Base-by-base conservation (phyloP, 1,140 invertebrate genomes). In the Telenomus remus region DNA sequence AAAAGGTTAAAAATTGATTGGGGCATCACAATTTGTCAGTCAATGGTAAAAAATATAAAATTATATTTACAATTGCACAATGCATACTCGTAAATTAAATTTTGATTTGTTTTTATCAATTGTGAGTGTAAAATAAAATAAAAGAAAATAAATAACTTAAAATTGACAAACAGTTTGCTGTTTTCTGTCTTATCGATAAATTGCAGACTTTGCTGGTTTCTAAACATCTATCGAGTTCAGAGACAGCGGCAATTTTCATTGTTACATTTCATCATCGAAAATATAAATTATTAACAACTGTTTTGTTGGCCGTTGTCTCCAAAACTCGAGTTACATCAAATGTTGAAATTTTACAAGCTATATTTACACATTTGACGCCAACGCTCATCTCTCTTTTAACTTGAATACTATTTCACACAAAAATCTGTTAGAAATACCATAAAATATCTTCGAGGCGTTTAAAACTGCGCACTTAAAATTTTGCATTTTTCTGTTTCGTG, bases 341-440 rank as follows among this genome's bases (percentile, higher is more conserved):
- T 66, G 42, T 55, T 66, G 49, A 61, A 77, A 68, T 71, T 71
- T 56, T 76, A 76, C 74, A 71, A 71, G 72, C 69, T 77, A 69
- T 77, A 77, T 77, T 77, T 77, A 77, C 75, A 74, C 46, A 48
- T 69, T 74, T 69, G 51, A 66, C 61, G 16, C 39, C 55, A 10
- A 60, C 68, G 46, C 19, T 55, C 16, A 64, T 59, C 48, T 61
- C 37, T 10, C 3, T 42, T 49, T 6, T 12, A 56, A 54, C 12
- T 51, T 43, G 11, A 5, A 48, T 42, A 69, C 54, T 69, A 59
- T 64, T 75, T 64, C 65, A 75, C 54, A 54, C 54, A 53, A 75
- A 61, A 49, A 46, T 10, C 4, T 37, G 34, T 44, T 61, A 37
- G n/a, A n/a, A 47, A 57, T 12, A 37, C 12, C 35, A 46, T 57